These are phyloP conservation scores for Heliocidaris erythrogramma DNA, from an alignment of 35 echinoderm and acorn worm species.

Conservation along the genomic window DNA sequence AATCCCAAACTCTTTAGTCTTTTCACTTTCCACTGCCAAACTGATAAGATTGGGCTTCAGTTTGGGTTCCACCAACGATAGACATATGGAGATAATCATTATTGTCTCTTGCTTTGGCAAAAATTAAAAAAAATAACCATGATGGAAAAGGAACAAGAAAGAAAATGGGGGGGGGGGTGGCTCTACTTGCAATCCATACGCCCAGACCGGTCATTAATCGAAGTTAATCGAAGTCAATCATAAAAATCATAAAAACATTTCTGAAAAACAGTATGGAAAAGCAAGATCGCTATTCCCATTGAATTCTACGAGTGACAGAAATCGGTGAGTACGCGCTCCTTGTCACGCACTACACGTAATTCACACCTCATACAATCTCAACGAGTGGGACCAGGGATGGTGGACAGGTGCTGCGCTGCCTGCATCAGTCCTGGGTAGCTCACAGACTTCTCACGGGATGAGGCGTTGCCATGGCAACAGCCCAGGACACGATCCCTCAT, in stretches of 20 bases:
- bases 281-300: not conserved
- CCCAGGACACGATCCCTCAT: not conserved
- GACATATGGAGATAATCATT: too few species aligned
- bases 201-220: not conserved
- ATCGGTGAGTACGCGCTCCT: not conserved
- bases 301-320: not conserved
- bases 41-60: too few species aligned
- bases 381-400: not conserved
- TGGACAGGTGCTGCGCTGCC: not conserved
- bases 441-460: not conserved
- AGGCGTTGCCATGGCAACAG: not conserved
- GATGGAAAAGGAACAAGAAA: too few species aligned
- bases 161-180: too few species aligned
- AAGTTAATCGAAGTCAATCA: not conserved
- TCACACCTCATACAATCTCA: not conserved
- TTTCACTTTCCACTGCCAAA: too few species aligned
- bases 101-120: too few species aligned
- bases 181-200: too few species aligned
- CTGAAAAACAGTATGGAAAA: not conserved
- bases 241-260: not conserved
- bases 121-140: too few species aligned
- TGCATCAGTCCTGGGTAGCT: not conserved
- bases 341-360: not conserved
- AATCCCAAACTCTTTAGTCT: too few species aligned
- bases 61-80: too few species aligned